Percentiles rank a stretch among this genome's conserved stretches.
Evolutionary conservation across 2,113 vertebrate genomes (phyloP).

Genomic region (Talpa occidentalis): DNA sequence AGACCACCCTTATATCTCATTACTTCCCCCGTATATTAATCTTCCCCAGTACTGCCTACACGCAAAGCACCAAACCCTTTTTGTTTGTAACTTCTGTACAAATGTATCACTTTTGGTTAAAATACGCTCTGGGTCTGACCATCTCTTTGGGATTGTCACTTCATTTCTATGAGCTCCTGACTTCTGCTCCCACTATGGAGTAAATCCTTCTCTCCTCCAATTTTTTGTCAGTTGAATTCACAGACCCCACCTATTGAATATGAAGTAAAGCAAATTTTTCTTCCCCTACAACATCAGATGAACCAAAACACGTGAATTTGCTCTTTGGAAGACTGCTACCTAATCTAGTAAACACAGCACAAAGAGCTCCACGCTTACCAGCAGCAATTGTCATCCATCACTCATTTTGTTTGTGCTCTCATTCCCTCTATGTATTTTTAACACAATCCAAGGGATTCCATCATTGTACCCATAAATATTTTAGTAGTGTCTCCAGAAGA

Average conservation of each 20-base stretch:
- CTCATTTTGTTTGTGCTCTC: not conserved
- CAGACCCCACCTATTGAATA: not conserved
- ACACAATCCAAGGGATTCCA: not conserved
- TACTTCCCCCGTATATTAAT: not conserved
- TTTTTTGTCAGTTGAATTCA: not conserved
- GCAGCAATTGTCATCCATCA: not conserved
- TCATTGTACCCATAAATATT: not conserved
- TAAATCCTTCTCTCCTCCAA: not conserved
- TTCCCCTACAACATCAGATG: not conserved
- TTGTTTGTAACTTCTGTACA: not conserved
- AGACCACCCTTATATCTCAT: not conserved
- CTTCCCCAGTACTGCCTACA: not conserved
- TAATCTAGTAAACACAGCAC: not conserved
- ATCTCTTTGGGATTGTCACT: not conserved
- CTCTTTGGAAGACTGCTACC: not conserved
- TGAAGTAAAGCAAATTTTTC: not conserved
- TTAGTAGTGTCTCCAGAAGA: not conserved
- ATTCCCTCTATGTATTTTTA: not conserved
- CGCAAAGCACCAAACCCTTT: not conserved
- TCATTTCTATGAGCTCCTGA: not conserved
- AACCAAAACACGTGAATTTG: not conserved
- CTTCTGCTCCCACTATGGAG: no score
- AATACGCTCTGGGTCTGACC: not conserved
- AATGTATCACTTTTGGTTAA: not conserved
- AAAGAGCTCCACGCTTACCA: not conserved